These are phyloP conservation scores for Rhineura floridana DNA, from an alignment of 2,113 vertebrate species.

Conservation along the genomic window DNA sequence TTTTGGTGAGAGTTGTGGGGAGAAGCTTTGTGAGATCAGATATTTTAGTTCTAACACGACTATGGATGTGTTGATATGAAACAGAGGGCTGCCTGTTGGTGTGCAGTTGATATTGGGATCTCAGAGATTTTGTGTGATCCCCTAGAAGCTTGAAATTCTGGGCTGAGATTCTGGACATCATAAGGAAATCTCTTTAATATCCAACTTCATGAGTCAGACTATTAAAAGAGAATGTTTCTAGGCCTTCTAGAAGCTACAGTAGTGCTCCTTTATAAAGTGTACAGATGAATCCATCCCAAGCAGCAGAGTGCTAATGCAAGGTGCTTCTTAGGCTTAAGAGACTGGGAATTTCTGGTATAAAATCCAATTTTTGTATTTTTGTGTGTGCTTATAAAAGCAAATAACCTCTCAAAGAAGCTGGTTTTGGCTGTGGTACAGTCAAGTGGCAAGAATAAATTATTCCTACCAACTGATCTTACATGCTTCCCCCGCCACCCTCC, in stretches of 20 bases:
- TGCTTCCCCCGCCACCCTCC: slow-evolving; percentile 40
- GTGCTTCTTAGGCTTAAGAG: not conserved
- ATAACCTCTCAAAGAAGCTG: not conserved
- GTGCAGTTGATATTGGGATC: not conserved
- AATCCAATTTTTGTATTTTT: not conserved
- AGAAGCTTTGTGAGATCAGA: slow-evolving; percentile 67
- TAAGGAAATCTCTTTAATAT: not conserved
- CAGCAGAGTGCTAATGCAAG: not conserved
- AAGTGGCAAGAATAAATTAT: slow-evolving; percentile 43
- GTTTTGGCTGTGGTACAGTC: not conserved
- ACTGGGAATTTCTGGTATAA: not conserved
- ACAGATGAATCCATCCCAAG: not conserved
- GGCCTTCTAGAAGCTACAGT: not conserved
- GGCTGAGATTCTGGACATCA: not conserved
- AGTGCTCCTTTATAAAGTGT: not conserved
- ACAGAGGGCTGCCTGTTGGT: not conserved
- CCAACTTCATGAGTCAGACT: not conserved
- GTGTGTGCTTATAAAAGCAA: not conserved
- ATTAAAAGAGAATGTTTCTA: not conserved
- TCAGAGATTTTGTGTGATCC: not conserved
- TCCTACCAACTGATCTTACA: slow-evolving; percentile 69
- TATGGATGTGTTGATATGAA: not conserved
- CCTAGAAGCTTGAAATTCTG: not conserved
- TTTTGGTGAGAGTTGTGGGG: not conserved
- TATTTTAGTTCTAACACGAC: rapidly evolving